Conservation (phyloP, 2,888 invertebrate genomes). For the Oscheius sp. region DNA sequence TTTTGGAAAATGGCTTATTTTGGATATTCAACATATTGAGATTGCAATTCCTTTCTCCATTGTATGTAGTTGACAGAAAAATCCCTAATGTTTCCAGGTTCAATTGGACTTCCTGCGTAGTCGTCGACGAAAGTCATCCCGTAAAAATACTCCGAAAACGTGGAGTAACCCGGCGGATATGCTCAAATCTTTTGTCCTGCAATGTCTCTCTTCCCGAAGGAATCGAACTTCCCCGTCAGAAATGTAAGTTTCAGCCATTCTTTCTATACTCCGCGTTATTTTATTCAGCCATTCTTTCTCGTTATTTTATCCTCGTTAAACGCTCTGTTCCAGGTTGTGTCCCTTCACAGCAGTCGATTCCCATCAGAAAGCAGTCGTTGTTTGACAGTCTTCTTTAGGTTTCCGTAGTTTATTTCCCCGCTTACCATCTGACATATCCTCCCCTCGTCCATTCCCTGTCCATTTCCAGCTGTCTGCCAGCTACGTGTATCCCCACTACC, state of each 20-base stretch:
- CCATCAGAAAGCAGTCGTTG: not conserved
- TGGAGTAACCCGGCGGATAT: conserved; percentile 25
- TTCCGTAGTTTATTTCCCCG: no score
- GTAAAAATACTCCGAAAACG: not conserved
- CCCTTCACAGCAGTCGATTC: conserved; percentile 26
- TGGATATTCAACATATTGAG: no score
- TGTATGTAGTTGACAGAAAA: not conserved
- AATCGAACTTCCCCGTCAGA: conserved; percentile 25
- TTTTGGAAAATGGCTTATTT: no score
- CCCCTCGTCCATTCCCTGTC: not conserved
- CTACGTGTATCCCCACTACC: no score
- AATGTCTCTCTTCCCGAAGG: conserved; percentile 24
- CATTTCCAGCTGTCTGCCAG: no score
- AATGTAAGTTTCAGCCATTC: conserved; percentile 5
- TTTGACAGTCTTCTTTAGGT: not conserved
- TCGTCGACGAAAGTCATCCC: not conserved
- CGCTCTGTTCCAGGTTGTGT: conserved; percentile 18
- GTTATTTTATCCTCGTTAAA: not conserved
- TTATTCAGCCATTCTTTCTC: not conserved
- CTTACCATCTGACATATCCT: no score
- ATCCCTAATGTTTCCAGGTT: not conserved
- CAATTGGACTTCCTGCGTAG: conserved; percentile 30
- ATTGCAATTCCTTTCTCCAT: no score
- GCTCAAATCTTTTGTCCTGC: conserved; percentile 23
- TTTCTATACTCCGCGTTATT: not conserved